Base-by-base conservation (phyloP, 2,113 vertebrate genomes). In the Peromyscus polionotus region DNA sequence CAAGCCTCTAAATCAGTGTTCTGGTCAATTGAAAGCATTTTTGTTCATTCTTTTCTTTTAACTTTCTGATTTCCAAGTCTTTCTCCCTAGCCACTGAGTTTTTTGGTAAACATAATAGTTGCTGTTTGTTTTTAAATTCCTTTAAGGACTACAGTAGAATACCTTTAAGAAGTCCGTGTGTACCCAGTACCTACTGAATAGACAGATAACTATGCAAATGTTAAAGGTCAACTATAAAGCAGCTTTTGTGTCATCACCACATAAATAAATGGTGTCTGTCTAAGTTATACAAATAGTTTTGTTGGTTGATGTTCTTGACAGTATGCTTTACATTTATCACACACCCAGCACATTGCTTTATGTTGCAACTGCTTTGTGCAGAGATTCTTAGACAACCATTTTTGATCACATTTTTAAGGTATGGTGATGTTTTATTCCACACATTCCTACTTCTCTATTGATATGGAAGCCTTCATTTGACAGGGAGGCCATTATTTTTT, bases 341-440 rank as follows among this genome's bases (percentile, higher is more conserved):
- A 77, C 45, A 70, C 48, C 73, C 81, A 45, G 57, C 33, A 80
- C 65, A 65, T 83, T 90, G 33, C 13, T 90, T 20, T 85, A 59
- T 94, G 13, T 76, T 88, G 90, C 59, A 92, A 24, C 51, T 95
- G n/a, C 36, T 76, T 85, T 95, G 42, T 59, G 22, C 83, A 39
- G 6, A 85, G 68, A 77, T 76, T 72, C 70, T 88, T 39, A 42
- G 72, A 88, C 59, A 85, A 67, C 57, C 28, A 84, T 57, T 76
- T 73, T 88, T 93, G 11, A 51, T 93, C 33, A 13, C 86, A 73
- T 51, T 91, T 96, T 93, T 81, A 95, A 95, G 59, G 61, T n/a
- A 65, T 22, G 45, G 39, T 65, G 45, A 59, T 59, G 5, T 67
- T 33, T 16, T 95, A 88, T 59, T 86, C n/a, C 26, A 77, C 65